Evolutionary conservation across 2,888 invertebrate species (phyloP), one percentile per base, ranked within the genome.

Genomic region (Galeopsomyia nigrocyanea): DNA sequence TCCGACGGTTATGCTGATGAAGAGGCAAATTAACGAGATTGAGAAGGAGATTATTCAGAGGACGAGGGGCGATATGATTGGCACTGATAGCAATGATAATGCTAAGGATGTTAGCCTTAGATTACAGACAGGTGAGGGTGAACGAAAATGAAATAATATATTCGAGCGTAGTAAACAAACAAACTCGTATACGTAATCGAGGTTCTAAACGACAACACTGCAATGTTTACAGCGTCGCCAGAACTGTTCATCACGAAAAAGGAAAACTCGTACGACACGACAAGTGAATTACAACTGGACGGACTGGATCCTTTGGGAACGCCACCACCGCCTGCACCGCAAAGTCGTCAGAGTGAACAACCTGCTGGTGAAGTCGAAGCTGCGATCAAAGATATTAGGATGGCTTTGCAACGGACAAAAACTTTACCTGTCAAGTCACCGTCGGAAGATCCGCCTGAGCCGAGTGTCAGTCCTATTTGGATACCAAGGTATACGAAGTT

Each of bases 331-430:
- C 86, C 87, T 0, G 86, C 86, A 2, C 87, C 87, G 0, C 85
- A 86, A 46, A 81, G 84, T 57, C 82, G 85, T 46, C 85, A 84
- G 73, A 84, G 81, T 31, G 82, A 86, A n/a, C 82, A 78, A 65
- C 70, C 80, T 14, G 83, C 82, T 17, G 83, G 82, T 9, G 86
- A 86, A 69, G 87, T 89, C 76, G 90, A 91, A 84, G 91, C 94
- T 79, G 93, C 94, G 51, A 92, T 94, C 81, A 94, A 94, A 83
- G 95, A 95, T 79, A 95, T 96, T 79, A 91, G 95, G 65, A 91
- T 94, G 80, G 93, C 92, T 76, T 87, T 94, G 77, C 95, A 91
- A 87, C 90, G 93, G 86, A 92, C 92, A 68, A 91, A 91, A 85
- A 90, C 91, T 19, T 85, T 91, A 74, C 91, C 91, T 39, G 87